phyloP scores from a whole-genome alignment of 2,113 vertebrate species.

The Cromileptes altivelis region DNA sequence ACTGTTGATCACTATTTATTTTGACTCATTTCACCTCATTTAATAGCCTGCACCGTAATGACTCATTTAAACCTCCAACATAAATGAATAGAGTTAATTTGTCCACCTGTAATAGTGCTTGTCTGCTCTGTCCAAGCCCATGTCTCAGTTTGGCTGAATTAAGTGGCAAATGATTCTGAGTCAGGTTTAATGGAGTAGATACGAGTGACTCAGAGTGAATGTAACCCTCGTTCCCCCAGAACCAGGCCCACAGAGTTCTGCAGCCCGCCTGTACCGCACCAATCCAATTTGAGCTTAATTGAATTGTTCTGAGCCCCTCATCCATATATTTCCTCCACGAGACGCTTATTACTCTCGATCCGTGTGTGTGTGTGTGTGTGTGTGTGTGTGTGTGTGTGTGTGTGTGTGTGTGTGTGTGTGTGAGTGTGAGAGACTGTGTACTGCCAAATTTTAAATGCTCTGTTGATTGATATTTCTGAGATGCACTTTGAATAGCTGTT shows the following conservation, averaged over 20 bases:
- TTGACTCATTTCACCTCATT: slow-evolving; percentile 34
- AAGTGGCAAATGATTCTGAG: slow-evolving; percentile 72
- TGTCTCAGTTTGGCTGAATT: slow-evolving; percentile 66
- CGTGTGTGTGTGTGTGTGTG: slow-evolving; percentile 52
- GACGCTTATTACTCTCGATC: slow-evolving; percentile 58
- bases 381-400: slow-evolving; percentile 43
- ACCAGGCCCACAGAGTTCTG: slow-evolving; percentile 54
- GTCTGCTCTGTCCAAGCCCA: slow-evolving; percentile 51
- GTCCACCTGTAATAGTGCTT: slow-evolving; percentile 62
- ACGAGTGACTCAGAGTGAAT: slow-evolving; percentile 53
- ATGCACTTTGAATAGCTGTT: slow-evolving; percentile 31
- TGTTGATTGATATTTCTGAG: slow-evolving; percentile 46
- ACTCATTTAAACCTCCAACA: slow-evolving; percentile 45
- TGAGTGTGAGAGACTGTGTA: slow-evolving; percentile 11
- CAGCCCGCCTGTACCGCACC: slow-evolving; percentile 58
- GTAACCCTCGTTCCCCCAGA: slow-evolving; percentile 42
- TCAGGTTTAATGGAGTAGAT: slow-evolving; percentile 77
- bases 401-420: slow-evolving; percentile 58
- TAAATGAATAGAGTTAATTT: slow-evolving; percentile 61
- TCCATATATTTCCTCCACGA: slow-evolving; percentile 66
- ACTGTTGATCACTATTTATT: background rate
- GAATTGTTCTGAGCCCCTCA: slow-evolving; percentile 72
- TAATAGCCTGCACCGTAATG: slow-evolving; percentile 11
- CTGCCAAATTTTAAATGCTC: slow-evolving; percentile 45
- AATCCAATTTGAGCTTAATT: slow-evolving; percentile 79